phyloP scores from a whole-genome alignment of 2,113 vertebrate genomes.

The Phalacrocorax brasilianus region DNA sequence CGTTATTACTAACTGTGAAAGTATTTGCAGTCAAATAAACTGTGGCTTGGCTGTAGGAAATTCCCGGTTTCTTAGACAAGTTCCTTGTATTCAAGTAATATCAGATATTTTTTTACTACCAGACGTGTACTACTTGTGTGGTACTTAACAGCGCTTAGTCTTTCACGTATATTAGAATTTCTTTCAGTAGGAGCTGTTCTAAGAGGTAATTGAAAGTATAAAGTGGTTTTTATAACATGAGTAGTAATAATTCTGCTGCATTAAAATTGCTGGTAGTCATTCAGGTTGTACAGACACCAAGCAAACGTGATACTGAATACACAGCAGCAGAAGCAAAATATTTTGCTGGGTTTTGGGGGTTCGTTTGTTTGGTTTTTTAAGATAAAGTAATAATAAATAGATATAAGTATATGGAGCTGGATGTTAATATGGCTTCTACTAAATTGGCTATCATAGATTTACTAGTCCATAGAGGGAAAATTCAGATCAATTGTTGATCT shows the following conservation, averaged over 20 bases:
- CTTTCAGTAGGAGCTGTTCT: background rate
- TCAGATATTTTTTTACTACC: background rate
- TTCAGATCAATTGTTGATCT: background rate
- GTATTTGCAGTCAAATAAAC: constrained; percentile 10
- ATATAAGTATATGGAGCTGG: background rate
- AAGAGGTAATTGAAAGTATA: background rate
- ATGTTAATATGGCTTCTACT: constrained; percentile 42
- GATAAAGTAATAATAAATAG: background rate
- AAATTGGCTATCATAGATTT: constrained; percentile 22
- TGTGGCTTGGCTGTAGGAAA: background rate
- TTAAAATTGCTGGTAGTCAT: constrained; percentile 45
- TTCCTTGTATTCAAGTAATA: constrained; percentile 15
- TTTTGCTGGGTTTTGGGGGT: background rate
- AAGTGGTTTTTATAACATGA: background rate
- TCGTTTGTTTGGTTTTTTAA: background rate
- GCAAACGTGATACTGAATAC: background rate
- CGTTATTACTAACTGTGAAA: background rate
- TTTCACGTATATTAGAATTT: background rate
- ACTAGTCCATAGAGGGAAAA: background rate
- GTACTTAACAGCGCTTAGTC: background rate
- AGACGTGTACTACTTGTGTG: background rate
- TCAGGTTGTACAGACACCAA: background rate
- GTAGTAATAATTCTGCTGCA: background rate
- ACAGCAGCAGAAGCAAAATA: background rate
- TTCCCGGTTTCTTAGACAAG: background rate